Evolutionary conservation across 2,113 vertebrate species (phyloP).

Genomic region (Colistium nudipinnis): DNA sequence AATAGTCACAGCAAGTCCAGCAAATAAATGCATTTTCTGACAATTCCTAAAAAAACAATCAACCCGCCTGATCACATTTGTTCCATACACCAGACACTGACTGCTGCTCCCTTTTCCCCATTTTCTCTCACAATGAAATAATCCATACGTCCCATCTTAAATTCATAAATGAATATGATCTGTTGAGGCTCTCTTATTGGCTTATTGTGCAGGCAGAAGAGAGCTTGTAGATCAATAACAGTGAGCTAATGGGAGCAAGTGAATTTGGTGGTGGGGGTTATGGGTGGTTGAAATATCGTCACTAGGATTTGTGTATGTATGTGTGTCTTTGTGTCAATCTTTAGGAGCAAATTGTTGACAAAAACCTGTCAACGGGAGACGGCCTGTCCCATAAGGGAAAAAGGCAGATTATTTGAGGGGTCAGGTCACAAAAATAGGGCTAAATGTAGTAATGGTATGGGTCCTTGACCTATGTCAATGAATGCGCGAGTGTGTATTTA

Average conservation of each 20-base stretch:
- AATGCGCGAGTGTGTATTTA: background rate
- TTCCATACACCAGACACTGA: background rate
- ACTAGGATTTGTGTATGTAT: constrained; percentile 19
- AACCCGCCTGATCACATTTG: background rate
- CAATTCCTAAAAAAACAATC: background rate
- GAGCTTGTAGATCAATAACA: constrained; percentile 70
- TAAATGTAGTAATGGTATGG: no score
- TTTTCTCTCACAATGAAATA: constrained; percentile 17
- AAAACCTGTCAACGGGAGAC: background rate
- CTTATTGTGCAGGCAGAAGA: constrained; percentile 43
- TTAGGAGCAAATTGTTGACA: background rate
- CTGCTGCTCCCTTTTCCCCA: background rate
- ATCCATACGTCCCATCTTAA: constrained; percentile 26
- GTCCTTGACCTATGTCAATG: background rate
- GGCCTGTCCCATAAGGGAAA: background rate
- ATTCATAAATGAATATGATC: constrained; percentile 75
- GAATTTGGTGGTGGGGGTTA: constrained; percentile 45
- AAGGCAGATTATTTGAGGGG: no score
- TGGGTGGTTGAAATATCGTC: constrained; percentile 62
- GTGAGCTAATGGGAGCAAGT: constrained; percentile 72
- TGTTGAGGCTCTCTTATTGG: constrained; percentile 56
- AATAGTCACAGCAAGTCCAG: no score
- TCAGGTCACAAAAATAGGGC: no score
- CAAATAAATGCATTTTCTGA: background rate
- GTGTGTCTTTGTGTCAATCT: constrained; percentile 10